phyloP scores from a whole-genome alignment of 2,113 vertebrate genomes.

The Toxotes jaculatrix region DNA sequence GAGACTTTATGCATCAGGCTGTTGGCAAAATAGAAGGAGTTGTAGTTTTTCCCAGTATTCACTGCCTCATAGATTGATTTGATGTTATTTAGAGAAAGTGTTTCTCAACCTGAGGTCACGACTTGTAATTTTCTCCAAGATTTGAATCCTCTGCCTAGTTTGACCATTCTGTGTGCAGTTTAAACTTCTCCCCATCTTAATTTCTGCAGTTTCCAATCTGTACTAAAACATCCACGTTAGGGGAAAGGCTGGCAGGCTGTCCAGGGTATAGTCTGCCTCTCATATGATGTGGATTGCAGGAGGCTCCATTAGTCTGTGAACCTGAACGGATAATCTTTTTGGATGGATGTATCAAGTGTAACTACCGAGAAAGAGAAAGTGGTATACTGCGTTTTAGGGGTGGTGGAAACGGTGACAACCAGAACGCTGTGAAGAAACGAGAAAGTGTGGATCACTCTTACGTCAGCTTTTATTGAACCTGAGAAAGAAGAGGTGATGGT shows the following conservation, averaged over 20 bases:
- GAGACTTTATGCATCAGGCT: slow-evolving; percentile 23
- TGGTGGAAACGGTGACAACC: slow-evolving; percentile 28
- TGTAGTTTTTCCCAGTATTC: slow-evolving; percentile 22
- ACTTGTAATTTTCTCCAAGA: neutral
- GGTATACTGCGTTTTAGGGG: slow-evolving; percentile 6
- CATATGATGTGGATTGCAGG: neutral
- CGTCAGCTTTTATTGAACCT: slow-evolving; percentile 39
- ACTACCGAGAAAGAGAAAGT: slow-evolving; percentile 29
- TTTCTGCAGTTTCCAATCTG: neutral
- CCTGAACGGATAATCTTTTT: slow-evolving; percentile 4
- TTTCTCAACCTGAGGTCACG: slow-evolving; percentile 29
- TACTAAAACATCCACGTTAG: neutral
- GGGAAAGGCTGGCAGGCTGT: neutral
- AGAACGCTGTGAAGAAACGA: slow-evolving; percentile 25
- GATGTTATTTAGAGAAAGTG: slow-evolving; percentile 3
- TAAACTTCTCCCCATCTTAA: neutral
- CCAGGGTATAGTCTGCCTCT: neutral
- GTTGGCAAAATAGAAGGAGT: slow-evolving; percentile 17
- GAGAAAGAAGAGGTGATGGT: slow-evolving; percentile 22
- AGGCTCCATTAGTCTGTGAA: neutral
- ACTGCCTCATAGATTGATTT: slow-evolving; percentile 8
- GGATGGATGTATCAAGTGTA: slow-evolving; percentile 17
- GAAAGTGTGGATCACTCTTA: slow-evolving; percentile 33
- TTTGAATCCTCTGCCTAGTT: neutral
- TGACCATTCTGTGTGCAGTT: neutral